phyloP scores from a whole-genome alignment of 2,888 invertebrate species.

The Melanostoma scalare region DNA sequence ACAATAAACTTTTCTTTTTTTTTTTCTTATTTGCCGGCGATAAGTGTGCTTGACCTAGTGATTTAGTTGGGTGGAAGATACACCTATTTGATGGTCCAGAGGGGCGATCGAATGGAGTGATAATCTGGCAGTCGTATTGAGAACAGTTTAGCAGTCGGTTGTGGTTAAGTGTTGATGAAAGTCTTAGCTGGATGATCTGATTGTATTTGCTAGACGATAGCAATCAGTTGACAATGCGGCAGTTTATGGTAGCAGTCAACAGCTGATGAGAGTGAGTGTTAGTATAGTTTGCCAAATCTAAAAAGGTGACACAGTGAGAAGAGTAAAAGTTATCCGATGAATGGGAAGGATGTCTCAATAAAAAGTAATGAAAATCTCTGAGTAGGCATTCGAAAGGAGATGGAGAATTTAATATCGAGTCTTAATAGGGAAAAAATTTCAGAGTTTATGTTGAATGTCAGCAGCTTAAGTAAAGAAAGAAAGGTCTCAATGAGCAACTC shows the following conservation, averaged over 20 bases:
- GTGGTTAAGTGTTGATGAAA: slow-evolving; percentile 55
- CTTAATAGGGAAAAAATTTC: too few species aligned
- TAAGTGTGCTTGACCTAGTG: slow-evolving; percentile 64
- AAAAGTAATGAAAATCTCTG: too few species aligned
- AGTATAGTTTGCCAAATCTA: not conserved
- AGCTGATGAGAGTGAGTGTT: slow-evolving; percentile 7
- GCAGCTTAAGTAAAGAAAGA: too few species aligned
- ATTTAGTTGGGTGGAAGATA: slow-evolving; percentile 26
- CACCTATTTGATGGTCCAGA: slow-evolving; percentile 30
- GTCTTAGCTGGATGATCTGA: slow-evolving; percentile 40
- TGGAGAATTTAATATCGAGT: too few species aligned
- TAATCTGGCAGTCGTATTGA: slow-evolving; percentile 60
- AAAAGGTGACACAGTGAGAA: too few species aligned
- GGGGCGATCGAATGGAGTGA: slow-evolving; percentile 55
- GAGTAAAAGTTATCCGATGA: too few species aligned
- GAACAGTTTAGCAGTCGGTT: slow-evolving; percentile 60
- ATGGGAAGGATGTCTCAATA: too few species aligned
- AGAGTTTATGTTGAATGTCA: too few species aligned
- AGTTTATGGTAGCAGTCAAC: slow-evolving; percentile 35
- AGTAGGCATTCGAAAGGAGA: too few species aligned
- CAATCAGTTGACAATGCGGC: slow-evolving; percentile 38
- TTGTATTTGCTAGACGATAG: slow-evolving; percentile 41
- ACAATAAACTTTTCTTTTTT: slow-evolving; percentile 47
- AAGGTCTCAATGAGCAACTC: too few species aligned
- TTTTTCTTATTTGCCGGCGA: slow-evolving; percentile 12